Percentiles rank a stretch among this genome's conserved stretches.
Conservation (phyloP, 1,140 invertebrate genomes). For the Potamilus streckersoni region DNA sequence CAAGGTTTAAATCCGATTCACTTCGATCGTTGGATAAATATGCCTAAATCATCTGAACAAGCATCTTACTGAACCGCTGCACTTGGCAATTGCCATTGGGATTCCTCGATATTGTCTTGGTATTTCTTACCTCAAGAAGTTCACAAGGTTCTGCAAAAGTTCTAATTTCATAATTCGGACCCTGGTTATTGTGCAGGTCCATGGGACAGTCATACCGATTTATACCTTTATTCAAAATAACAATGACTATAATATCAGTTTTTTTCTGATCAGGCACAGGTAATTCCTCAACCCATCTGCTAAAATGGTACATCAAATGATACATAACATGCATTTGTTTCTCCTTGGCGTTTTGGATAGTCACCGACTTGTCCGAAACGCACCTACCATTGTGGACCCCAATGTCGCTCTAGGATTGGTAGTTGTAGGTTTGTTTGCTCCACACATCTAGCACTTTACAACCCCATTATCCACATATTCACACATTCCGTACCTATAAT, state of each 20-base stretch:
- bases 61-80: background rate
- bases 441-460: conserved; percentile 1
- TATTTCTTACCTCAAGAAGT: conserved; percentile 8
- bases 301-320: background rate
- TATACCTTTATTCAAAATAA: conserved; percentile 5
- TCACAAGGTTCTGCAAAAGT: conserved; percentile 4
- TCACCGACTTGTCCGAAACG: background rate
- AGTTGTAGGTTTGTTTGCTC: background rate
- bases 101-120: conserved; percentile 4
- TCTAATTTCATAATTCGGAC: conserved; percentile 3
- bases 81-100: conserved; percentile 6
- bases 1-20: conserved; percentile 19
- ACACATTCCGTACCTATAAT: conserved; percentile 2
- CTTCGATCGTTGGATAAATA: conserved; percentile 15
- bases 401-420: too few relatives aligned
- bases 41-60: conserved; percentile 16
- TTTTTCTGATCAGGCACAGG: background rate
- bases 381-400: too few relatives aligned
- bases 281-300: too few relatives aligned
- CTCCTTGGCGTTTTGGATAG: conserved; percentile 1
- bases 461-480: conserved; percentile 1
- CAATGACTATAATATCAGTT: background rate
- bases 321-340: background rate
- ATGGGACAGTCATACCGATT: background rate
- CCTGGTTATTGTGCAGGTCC: conserved; percentile 3